Conservation (phyloP, 2,888 invertebrate genomes). For the Leucophenga maculata region DNA sequence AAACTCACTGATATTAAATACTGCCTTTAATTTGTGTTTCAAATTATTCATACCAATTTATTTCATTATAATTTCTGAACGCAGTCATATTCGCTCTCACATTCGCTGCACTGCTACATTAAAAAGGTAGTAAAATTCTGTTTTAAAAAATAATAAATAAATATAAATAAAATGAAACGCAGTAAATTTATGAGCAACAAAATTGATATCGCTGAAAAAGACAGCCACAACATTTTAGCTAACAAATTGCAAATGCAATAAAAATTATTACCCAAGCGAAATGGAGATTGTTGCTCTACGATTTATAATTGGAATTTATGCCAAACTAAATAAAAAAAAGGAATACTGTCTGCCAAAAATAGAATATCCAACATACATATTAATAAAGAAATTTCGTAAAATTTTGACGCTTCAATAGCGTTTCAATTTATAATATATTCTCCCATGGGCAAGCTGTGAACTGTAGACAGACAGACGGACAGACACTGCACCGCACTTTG, state of each 20-base stretch:
- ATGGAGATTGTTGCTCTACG: slow-evolving; percentile 27
- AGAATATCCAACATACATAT: not conserved
- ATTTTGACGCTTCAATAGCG: slow-evolving; percentile 21
- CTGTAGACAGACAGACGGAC: not conserved
- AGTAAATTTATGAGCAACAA: not conserved
- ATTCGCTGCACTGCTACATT: slow-evolving; percentile 32
- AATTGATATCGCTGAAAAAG: not conserved
- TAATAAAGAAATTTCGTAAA: not conserved
- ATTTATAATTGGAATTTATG: slow-evolving; percentile 43
- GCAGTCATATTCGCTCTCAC: slow-evolving; percentile 33
- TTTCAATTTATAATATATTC: slow-evolving; percentile 21
- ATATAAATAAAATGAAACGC: not conserved
- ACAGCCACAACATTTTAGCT: slow-evolving; percentile 45
- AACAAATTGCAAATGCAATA: slow-evolving; percentile 59
- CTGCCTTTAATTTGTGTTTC: slow-evolving; percentile 49
- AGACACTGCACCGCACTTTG: slow-evolving; percentile 21
- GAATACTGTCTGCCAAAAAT: slow-evolving; percentile 2
- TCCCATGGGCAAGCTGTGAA: slow-evolving; percentile 6
- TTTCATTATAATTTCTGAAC: slow-evolving; percentile 54
- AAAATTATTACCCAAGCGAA: slow-evolving; percentile 4
- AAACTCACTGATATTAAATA: not conserved
- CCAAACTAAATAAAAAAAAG: slow-evolving; percentile 24
- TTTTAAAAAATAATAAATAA: slow-evolving; percentile 32
- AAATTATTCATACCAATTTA: slow-evolving; percentile 49
- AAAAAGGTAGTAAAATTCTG: no score